A percentile compares a stretch with the other conserved stretches of the same genome.
Conservation (phyloP, 2,797 vertebrate genomes). For the Tapera naevia region DNA sequence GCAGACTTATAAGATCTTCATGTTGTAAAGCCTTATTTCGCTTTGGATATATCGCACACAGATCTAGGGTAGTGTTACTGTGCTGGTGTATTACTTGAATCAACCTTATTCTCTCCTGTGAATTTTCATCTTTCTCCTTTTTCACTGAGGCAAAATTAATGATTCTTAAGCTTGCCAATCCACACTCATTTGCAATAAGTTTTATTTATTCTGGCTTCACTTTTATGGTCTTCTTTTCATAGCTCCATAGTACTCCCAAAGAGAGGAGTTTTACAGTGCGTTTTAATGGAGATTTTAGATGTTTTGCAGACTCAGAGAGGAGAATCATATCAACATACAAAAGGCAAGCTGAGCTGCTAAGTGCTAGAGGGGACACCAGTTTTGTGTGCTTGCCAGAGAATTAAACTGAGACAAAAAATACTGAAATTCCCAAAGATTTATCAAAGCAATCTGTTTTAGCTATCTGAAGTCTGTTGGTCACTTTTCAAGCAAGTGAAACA, state of each 20-base stretch:
- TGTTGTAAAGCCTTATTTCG: neutral
- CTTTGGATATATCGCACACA: neutral
- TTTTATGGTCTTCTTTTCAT: conserved; percentile 1
- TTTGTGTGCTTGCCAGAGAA: conserved; percentile 20
- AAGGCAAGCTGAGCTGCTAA: conserved; percentile 7
- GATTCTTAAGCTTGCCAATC: conserved; percentile 46
- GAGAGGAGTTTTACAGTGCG: conserved; percentile 1
- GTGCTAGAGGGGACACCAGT: neutral
- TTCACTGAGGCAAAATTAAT: conserved; percentile 39
- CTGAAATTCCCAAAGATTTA: neutral
- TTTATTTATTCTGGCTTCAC: conserved; percentile 58
- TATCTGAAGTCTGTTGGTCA: neutral
- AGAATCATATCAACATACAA: neutral
- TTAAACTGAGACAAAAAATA: neutral
- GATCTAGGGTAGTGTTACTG: conserved; percentile 1
- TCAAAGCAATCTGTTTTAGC: neutral
- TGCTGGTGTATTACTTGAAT: neutral
- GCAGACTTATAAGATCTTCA: conserved; percentile 14
- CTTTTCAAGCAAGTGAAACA: neutral
- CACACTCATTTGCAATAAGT: conserved; percentile 35
- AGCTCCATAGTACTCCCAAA: conserved; percentile 10
- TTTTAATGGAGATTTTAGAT: conserved; percentile 43
- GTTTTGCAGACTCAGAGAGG: conserved; percentile 14
- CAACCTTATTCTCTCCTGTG: neutral
- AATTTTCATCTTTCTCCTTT: conserved; percentile 44